Conservation (phyloP, 2,797 vertebrate species). For the Macroramphosus scolopax region DNA sequence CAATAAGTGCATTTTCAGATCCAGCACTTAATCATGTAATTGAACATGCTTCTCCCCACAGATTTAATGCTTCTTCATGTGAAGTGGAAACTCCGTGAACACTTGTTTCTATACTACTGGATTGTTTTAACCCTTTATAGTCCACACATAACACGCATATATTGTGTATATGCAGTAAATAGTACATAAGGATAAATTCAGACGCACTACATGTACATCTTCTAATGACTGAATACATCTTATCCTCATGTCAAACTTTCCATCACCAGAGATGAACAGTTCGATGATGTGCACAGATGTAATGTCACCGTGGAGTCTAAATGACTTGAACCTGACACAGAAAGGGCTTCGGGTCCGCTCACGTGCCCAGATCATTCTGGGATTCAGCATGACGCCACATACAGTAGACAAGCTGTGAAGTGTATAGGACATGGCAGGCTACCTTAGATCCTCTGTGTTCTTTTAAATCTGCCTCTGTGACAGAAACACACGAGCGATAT, state of each 20-base stretch:
- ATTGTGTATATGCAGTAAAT: too few relatives aligned
- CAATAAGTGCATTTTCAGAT: not conserved
- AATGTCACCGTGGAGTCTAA: not conserved
- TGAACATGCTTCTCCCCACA: constrained; percentile 1
- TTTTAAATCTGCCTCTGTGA: constrained; percentile 12
- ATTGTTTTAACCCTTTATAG: not conserved
- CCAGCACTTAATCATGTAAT: too few relatives aligned
- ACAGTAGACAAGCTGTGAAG: constrained; percentile 7
- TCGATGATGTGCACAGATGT: constrained; percentile 4
- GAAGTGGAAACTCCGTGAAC: not conserved
- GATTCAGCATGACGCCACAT: constrained; percentile 15
- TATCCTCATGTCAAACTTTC: too few relatives aligned
- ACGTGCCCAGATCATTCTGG: constrained; percentile 17
- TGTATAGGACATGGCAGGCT: constrained; percentile 29
- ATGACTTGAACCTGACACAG: too few relatives aligned
- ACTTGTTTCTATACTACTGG: too few relatives aligned
- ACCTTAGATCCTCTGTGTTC: constrained; percentile 16
- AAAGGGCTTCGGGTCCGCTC: not conserved
- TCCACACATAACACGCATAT: too few relatives aligned
- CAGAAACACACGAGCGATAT: constrained; percentile 1
- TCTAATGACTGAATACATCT: too few relatives aligned
- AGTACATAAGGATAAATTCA: too few relatives aligned
- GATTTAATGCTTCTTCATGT: constrained; percentile 1
- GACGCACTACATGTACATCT: too few relatives aligned
- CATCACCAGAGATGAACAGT: too few relatives aligned